Percentiles rank a stretch among this genome's conserved stretches.
phyloP scores from a whole-genome alignment of 37 sponge, comb jelly and placozoan genomes.

The Haliclona indistincta region DNA sequence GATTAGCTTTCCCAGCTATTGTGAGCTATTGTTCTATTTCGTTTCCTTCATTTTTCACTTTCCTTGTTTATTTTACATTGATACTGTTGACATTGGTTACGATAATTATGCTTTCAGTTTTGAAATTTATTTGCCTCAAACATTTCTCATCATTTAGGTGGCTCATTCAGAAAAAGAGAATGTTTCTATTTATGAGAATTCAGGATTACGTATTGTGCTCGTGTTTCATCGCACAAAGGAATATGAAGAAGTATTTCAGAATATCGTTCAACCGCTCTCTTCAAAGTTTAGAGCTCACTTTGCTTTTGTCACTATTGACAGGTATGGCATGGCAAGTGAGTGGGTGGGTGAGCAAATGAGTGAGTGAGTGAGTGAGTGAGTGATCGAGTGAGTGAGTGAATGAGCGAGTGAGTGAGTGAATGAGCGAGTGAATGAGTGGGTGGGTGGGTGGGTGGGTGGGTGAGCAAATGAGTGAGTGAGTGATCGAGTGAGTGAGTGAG shows the following conservation, averaged over 20 bases:
- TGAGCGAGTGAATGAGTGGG: too few relatives aligned
- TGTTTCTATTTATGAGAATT: background rate
- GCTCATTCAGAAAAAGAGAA: background rate
- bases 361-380: too few relatives aligned
- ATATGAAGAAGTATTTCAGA: background rate
- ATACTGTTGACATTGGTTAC: too few relatives aligned
- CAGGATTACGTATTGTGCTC: constrained; percentile 5
- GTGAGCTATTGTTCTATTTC: background rate
- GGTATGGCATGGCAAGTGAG: background rate
- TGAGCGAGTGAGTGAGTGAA: too few relatives aligned
- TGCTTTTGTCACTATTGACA: background rate
- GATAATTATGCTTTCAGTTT: background rate
- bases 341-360: too few relatives aligned
- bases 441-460: too few relatives aligned
- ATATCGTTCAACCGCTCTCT: background rate
- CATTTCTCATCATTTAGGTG: background rate
- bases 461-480: too few relatives aligned
- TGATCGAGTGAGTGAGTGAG: too few relatives aligned
- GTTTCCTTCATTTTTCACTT: background rate
- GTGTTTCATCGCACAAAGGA: background rate
- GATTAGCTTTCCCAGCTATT: background rate
- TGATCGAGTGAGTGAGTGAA: too few relatives aligned
- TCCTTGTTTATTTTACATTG: background rate
- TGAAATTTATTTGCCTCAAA: background rate
- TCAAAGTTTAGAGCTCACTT: background rate